These are phyloP conservation scores for Limnephilus marmoratus DNA, from an alignment of 2,888 invertebrate genomes.

Conservation along the genomic window DNA sequence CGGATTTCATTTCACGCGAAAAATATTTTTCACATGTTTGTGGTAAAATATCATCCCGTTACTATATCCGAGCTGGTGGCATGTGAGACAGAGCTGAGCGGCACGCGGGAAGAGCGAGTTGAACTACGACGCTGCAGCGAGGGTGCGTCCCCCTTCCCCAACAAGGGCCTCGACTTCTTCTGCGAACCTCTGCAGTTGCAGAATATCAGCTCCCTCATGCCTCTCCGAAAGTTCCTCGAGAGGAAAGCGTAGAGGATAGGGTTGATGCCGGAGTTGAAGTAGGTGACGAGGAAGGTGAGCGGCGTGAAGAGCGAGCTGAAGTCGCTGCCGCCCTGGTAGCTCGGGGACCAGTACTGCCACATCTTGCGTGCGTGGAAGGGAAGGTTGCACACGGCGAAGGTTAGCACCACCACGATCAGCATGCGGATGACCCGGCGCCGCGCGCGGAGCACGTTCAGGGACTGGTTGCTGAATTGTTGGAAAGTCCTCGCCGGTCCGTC, in stretches of 20 bases:
- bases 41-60: conserved; percentile 36
- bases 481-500: conserved; percentile 67
- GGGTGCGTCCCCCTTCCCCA: conserved; percentile 70
- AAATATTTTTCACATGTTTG: background rate
- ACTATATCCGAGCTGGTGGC: conserved; percentile 60
- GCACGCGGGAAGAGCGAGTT: conserved; percentile 76
- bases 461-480: conserved; percentile 83
- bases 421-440: conserved; percentile 92
- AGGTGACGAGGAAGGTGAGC: conserved; percentile 90
- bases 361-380: conserved; percentile 93
- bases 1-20: background rate
- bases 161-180: conserved; percentile 72
- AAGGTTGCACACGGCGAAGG: conserved; percentile 92
- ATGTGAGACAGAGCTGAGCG: conserved; percentile 71
- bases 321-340: conserved; percentile 83
- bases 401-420: conserved; percentile 91
- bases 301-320: conserved; percentile 89
- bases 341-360: conserved; percentile 89
- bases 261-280: conserved; percentile 93
- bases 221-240: conserved; percentile 87
- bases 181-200: conserved; percentile 68
- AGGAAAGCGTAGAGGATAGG: conserved; percentile 94
- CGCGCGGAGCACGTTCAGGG: conserved; percentile 86
- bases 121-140: conserved; percentile 74
- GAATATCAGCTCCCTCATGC: conserved; percentile 85